Percentiles rank a stretch among this genome's conserved stretches.
These are phyloP conservation scores for Nothobranchius furzeri DNA, from an alignment of 2,113 vertebrate species.

Conservation along the genomic window DNA sequence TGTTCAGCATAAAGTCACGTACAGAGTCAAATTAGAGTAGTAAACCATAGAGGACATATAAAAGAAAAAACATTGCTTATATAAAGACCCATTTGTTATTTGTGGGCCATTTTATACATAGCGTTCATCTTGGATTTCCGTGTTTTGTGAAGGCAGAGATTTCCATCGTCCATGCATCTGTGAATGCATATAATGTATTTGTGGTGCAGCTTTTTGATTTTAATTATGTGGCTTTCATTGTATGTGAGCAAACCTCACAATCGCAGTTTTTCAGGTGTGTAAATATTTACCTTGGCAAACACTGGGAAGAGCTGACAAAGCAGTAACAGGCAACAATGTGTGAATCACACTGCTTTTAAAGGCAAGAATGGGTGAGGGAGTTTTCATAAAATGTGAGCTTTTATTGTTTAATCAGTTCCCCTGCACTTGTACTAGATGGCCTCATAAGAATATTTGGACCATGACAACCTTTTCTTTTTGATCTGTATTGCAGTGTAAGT, in stretches of 20 bases:
- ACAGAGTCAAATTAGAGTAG: constrained; percentile 13
- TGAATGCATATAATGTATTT: background rate
- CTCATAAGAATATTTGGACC: background rate
- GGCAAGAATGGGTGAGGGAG: background rate
- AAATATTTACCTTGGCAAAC: background rate
- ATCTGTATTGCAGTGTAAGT: background rate
- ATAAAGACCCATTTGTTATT: background rate
- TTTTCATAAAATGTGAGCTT: background rate
- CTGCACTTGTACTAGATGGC: constrained; percentile 4
- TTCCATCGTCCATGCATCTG: background rate
- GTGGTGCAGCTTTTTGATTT: background rate
- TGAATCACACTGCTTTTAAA: background rate
- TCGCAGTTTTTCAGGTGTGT: background rate
- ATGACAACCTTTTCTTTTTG: background rate
- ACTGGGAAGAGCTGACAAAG: background rate
- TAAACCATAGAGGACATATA: constrained; percentile 2
- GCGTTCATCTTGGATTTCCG: background rate
- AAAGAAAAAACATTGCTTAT: background rate
- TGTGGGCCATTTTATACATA: background rate
- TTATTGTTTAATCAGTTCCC: constrained; percentile 7
- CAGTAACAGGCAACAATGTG: background rate
- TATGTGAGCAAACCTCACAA: background rate
- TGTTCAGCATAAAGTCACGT: constrained; percentile 17
- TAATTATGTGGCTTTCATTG: background rate
- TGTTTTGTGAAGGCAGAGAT: constrained; percentile 2